phyloP scores from a whole-genome alignment of 2,113 vertebrate species.

The Sterna hirundo region DNA sequence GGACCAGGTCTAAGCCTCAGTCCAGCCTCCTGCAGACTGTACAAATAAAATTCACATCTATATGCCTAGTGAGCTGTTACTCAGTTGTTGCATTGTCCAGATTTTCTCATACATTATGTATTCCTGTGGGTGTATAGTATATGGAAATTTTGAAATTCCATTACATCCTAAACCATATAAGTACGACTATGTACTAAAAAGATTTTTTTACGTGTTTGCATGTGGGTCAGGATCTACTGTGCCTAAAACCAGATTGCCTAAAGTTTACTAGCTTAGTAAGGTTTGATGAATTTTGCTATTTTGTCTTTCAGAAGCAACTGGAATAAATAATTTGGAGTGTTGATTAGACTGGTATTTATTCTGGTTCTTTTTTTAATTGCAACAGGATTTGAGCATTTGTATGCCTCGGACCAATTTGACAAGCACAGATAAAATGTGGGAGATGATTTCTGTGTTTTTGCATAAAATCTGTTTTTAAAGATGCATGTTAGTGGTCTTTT shows the following conservation, averaged over 20 bases:
- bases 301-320: background rate
- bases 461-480: background rate
- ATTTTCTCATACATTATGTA: background rate
- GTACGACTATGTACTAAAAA: background rate
- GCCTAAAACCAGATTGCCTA: background rate
- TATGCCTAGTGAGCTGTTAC: background rate
- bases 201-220: background rate
- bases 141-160: background rate
- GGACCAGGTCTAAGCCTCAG: background rate
- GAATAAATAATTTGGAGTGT: background rate
- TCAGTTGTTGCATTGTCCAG: background rate
- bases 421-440: background rate
- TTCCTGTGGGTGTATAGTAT: background rate
- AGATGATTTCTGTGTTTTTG: background rate
- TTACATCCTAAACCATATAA: background rate
- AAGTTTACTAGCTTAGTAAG: background rate
- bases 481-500: rapidly evolving
- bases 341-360: background rate
- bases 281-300: background rate
- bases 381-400: background rate
- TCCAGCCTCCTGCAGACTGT: background rate
- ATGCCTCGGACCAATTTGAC: background rate
- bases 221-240: background rate
- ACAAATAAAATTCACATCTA: background rate
- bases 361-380: background rate